Percentiles rank a stretch among this genome's conserved stretches.
Evolutionary conservation across 2,113 vertebrate species (phyloP).

Genomic region (Nothocercus julius): DNA sequence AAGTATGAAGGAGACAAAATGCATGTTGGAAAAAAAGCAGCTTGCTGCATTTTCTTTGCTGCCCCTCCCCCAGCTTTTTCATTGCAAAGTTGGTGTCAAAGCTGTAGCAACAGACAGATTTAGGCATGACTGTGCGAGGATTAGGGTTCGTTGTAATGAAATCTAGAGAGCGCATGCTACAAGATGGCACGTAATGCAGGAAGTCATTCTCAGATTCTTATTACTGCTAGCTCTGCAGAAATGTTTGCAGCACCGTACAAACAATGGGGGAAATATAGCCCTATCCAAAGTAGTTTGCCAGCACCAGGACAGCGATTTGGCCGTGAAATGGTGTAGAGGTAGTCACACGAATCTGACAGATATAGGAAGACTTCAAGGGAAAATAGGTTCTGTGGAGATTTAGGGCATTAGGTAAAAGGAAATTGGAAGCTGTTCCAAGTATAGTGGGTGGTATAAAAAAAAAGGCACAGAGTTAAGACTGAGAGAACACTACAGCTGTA

Average conservation of each 20-base stretch:
- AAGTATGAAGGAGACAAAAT: slow-evolving; percentile 42
- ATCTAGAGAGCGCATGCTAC: not conserved
- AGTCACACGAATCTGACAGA: not conserved
- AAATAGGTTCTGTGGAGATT: not conserved
- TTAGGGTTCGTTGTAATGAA: slow-evolving; percentile 46
- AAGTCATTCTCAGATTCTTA: not conserved
- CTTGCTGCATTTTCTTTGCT: slow-evolving; percentile 10
- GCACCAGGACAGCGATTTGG: not conserved
- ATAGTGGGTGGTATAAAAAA: slow-evolving; percentile 18
- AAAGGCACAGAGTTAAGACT: not conserved
- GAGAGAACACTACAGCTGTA: not conserved
- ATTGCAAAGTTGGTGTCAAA: not conserved
- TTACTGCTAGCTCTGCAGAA: not conserved
- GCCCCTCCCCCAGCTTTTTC: slow-evolving; percentile 38
- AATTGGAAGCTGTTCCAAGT: slow-evolving; percentile 15
- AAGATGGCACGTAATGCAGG: not conserved
- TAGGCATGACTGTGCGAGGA: slow-evolving; percentile 32
- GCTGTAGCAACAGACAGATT: slow-evolving; percentile 47
- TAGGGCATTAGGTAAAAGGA: slow-evolving; percentile 53
- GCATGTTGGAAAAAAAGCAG: slow-evolving; percentile 13
- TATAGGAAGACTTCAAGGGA: not conserved
- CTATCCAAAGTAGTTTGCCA: not conserved
- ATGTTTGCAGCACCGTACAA: not conserved
- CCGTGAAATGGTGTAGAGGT: not conserved
- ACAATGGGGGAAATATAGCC: not conserved